Evolutionary conservation across 1,140 invertebrate genomes (phyloP).

Genomic region (Drosophila neocordata): DNA sequence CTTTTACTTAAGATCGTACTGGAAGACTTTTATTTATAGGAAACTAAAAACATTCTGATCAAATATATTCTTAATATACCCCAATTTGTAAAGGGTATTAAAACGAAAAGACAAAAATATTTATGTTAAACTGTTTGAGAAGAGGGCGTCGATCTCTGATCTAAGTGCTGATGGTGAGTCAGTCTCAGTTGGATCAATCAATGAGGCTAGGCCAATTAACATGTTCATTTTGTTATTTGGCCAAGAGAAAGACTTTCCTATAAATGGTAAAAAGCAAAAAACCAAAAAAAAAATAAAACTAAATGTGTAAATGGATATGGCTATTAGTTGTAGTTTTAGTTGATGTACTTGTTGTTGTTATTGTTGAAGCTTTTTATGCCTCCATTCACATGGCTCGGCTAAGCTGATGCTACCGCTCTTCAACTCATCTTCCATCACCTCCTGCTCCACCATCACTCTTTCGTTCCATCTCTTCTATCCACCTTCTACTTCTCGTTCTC

Average conservation of each 20-base stretch:
- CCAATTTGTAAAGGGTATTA: conserved; percentile 10
- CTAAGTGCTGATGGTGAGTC: not conserved
- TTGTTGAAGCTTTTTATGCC: conserved; percentile 9
- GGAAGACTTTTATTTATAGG: no score
- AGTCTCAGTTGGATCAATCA: conserved; percentile 38
- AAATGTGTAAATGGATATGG: conserved; percentile 50
- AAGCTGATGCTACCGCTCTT: not conserved
- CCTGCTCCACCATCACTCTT: not conserved
- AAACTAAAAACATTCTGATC: no score
- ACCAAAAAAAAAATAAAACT: not conserved
- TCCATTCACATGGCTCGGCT: conserved; percentile 15
- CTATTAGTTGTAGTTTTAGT: conserved; percentile 32
- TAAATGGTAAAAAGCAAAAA: conserved; percentile 11
- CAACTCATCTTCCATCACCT: not conserved
- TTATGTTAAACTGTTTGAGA: conserved; percentile 58
- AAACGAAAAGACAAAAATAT: conserved; percentile 47
- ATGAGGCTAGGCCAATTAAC: conserved; percentile 67
- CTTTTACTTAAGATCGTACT: no score
- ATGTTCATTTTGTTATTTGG: conserved; percentile 44
- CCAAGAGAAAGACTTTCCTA: conserved; percentile 60
- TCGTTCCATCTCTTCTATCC: not conserved
- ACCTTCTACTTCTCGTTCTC: not conserved
- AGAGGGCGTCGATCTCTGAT: conserved; percentile 48
- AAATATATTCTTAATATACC: no score
- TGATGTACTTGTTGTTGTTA: conserved; percentile 24